phyloP scores from a whole-genome alignment of 1,140 invertebrate species.

The Lucilia sericata region DNA sequence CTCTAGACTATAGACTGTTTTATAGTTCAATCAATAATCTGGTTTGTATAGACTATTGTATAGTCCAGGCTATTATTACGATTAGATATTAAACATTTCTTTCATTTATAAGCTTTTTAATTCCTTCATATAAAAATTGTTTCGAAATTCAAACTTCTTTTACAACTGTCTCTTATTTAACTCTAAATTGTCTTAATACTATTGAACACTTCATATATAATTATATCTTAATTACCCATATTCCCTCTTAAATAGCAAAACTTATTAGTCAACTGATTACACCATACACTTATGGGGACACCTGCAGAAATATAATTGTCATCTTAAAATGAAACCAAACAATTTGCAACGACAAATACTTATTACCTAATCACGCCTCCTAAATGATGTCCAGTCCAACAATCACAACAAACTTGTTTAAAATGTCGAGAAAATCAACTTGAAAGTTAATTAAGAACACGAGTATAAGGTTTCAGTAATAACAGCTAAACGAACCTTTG shows the following conservation, averaged over 20 bases:
- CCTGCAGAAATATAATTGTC: neutral
- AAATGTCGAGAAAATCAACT: neutral
- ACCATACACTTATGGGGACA: neutral
- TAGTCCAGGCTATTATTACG: too few relatives aligned
- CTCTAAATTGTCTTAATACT: neutral
- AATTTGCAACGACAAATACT: neutral
- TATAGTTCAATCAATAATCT: too few relatives aligned
- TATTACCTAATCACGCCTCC: neutral
- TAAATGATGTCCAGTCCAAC: neutral
- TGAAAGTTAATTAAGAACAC: conserved; percentile 17
- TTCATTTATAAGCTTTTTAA: too few relatives aligned
- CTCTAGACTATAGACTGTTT: too few relatives aligned
- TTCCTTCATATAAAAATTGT: too few relatives aligned
- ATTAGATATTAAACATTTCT: too few relatives aligned
- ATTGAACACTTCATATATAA: neutral
- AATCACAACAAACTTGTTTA: neutral
- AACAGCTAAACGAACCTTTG: neutral
- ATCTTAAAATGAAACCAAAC: neutral
- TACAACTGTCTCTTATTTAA: neutral
- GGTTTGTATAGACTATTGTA: too few relatives aligned
- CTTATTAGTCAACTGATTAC: conserved; percentile 18
- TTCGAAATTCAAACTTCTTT: neutral
- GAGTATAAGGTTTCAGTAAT: neutral
- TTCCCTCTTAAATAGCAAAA: neutral
- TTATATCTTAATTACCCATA: neutral